These are phyloP conservation scores for Habrosyne pyritoides DNA, from an alignment of 2,888 invertebrate species.

Conservation along the genomic window DNA sequence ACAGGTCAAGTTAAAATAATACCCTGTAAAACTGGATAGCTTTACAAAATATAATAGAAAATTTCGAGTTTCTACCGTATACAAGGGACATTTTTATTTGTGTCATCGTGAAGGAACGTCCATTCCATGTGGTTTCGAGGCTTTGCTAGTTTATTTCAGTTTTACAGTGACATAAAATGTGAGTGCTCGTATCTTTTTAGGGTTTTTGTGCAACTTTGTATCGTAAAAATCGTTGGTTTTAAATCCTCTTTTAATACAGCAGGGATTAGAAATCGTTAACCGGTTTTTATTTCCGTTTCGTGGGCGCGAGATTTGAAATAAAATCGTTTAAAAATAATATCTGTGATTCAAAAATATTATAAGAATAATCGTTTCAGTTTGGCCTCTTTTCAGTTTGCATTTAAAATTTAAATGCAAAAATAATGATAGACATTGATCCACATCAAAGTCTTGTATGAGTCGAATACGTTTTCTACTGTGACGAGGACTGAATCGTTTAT, in stretches of 20 bases:
- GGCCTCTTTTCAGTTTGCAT: too few relatives aligned
- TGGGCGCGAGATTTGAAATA: neutral
- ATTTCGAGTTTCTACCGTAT: neutral
- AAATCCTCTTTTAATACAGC: conserved; percentile 11
- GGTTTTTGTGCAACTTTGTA: conserved; percentile 26
- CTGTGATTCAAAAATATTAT: neutral
- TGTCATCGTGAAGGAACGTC: neutral
- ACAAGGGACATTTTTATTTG: neutral
- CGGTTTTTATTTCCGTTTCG: neutral
- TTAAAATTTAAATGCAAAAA: neutral
- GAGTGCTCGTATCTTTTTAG: conserved; percentile 42
- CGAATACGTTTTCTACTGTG: too few relatives aligned
- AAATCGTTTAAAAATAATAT: neutral
- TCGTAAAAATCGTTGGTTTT: conserved; percentile 26
- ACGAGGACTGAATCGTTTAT: too few relatives aligned
- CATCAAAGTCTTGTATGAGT: too few relatives aligned
- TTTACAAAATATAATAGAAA: neutral
- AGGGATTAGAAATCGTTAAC: conserved; percentile 1
- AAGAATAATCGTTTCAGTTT: too few relatives aligned
- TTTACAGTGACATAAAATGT: conserved; percentile 40
- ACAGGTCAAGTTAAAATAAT: too few relatives aligned
- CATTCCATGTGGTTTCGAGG: neutral
- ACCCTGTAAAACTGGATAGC: too few relatives aligned
- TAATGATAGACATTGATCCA: too few relatives aligned
- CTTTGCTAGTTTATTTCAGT: conserved; percentile 25